phyloP scores from a whole-genome alignment of 2,888 invertebrate genomes.

The Noctua pronuba region DNA sequence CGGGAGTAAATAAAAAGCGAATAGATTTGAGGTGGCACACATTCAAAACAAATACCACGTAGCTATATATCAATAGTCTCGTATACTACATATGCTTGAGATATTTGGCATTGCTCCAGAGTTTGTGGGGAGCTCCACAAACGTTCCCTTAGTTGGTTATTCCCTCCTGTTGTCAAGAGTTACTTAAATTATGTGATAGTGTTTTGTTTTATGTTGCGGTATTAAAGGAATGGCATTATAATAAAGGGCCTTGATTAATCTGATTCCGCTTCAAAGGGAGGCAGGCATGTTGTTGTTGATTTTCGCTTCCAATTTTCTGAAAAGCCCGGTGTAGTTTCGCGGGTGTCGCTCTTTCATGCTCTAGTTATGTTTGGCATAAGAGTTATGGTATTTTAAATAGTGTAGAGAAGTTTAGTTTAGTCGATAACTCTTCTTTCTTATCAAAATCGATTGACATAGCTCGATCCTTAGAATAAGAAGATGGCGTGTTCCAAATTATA shows the following conservation, averaged over 20 bases:
- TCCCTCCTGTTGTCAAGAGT: conserved; percentile 79
- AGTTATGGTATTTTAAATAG: not conserved
- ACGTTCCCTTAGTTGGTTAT: conserved; percentile 77
- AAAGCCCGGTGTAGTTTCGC: not conserved
- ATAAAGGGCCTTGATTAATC: conserved; percentile 3
- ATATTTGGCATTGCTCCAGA: conserved; percentile 82
- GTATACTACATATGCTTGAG: conserved; percentile 72
- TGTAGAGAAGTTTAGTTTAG: not conserved
- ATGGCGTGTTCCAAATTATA: not conserved
- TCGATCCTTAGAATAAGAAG: not conserved
- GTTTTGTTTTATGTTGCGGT: conserved; percentile 67
- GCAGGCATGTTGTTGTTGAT: conserved; percentile 1
- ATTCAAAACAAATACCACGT: conserved; percentile 76
- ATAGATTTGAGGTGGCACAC: conserved; percentile 74
- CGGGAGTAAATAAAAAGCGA: conserved; percentile 73
- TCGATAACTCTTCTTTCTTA: not conserved
- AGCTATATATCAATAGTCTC: conserved; percentile 65
- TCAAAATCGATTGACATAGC: not conserved
- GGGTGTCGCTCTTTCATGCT: not conserved
- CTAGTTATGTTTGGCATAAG: not conserved
- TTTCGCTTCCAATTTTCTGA: conserved; percentile 7
- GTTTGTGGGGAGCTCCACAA: conserved; percentile 76
- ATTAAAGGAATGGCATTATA: conserved; percentile 18
- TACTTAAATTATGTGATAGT: conserved; percentile 78
- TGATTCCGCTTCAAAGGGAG: not conserved